Base-by-base conservation (phyloP, 2,113 vertebrate species). In the Psephotus haematonotus region DNA sequence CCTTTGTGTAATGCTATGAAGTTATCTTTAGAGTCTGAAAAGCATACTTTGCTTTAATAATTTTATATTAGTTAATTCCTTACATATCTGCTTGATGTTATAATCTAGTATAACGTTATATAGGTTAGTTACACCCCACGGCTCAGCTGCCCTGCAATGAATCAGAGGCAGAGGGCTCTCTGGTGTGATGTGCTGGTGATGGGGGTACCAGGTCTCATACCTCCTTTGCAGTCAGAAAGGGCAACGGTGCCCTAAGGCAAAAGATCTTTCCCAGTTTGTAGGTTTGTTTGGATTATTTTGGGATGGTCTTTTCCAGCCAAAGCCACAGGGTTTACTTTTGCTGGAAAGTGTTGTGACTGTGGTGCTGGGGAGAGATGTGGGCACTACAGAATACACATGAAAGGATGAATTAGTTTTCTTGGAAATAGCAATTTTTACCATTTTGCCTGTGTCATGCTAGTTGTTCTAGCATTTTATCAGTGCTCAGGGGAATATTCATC, bases 171-270 rank as follows among this genome's bases (percentile, higher is more conserved):
- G 74, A 53, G 35, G 59, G 19, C 27, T 53, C 43, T 33, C 64
- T 1, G 1, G 13, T 29, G 15, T 24, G 49, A 35, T 6, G 35
- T 25, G 33, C 27, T 29, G 50, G 7, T 47, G 68, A 17, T 17
- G 10, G 17, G 5, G 47, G 37, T 7, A 59, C n/a, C n/a, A 0
- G 2, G 5, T 18, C 25, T 59, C 3, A 2, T 0, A 1, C 22
- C 16, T 25, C 18, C 29, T 64, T 10, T 39, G 50, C 50, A 23
- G 8, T 10, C 22, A 17, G 18, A 47, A 74, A 35, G 11, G 20
- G 15, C 20, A 13, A 27, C 1, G 43, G 28, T 44, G 33, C 33
- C 79, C 22, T 10, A 6, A 37, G 28, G 25, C 16, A 29, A 24
- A 68, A 63, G 55, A 31, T 4, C 7, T 70, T 80, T 70, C 72